These are phyloP conservation scores for Drosophila burlai DNA, from an alignment of 1,140 invertebrate genomes.

Conservation along the genomic window DNA sequence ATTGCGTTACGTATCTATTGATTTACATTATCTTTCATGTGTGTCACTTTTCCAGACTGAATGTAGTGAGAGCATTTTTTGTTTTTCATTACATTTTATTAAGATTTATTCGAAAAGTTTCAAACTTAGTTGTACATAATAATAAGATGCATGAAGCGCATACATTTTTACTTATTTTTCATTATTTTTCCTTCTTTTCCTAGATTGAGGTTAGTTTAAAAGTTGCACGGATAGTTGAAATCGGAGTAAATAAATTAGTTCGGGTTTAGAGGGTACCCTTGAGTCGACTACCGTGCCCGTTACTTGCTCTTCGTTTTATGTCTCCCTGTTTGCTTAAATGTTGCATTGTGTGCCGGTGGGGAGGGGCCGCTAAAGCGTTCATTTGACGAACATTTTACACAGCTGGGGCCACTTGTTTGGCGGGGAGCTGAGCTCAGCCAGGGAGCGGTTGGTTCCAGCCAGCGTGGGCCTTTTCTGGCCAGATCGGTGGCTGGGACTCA, in stretches of 20 bases:
- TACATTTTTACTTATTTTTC: too few relatives aligned
- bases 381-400: slow-evolving; percentile 80
- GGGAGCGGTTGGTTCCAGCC: slow-evolving; percentile 9
- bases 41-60: too few relatives aligned
- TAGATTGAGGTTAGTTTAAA: background rate
- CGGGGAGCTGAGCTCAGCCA: background rate
- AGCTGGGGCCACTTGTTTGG: slow-evolving; percentile 71
- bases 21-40: too few relatives aligned
- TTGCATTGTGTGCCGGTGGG: slow-evolving; percentile 69
- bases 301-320: slow-evolving; percentile 17
- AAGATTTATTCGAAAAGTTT: too few relatives aligned
- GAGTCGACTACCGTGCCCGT: background rate
- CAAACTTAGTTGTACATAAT: too few relatives aligned
- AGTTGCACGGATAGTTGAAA: too few relatives aligned
- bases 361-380: slow-evolving; percentile 70
- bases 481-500: slow-evolving; percentile 26
- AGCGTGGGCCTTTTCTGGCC: slow-evolving; percentile 27
- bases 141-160: too few relatives aligned
- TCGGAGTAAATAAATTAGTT: background rate
- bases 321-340: slow-evolving; percentile 75
- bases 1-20: too few relatives aligned
- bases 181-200: background rate
- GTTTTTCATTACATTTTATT: too few relatives aligned
- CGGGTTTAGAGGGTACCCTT: background rate
- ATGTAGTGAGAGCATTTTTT: too few relatives aligned